Conservation (phyloP, 2,113 vertebrate species). For the Cavia aperea region DNA sequence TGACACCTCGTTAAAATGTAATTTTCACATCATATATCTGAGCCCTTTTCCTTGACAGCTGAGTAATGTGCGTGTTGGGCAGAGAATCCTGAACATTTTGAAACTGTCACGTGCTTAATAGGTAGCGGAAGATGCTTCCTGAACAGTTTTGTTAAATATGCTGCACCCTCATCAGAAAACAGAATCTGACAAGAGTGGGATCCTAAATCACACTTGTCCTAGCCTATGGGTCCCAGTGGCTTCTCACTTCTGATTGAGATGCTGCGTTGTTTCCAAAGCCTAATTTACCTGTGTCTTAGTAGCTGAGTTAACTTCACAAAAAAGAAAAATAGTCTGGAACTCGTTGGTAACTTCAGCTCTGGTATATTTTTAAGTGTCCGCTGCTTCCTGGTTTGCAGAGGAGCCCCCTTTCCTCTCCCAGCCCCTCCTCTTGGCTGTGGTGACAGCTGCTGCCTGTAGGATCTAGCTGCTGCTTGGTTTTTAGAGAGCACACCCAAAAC, state of each 20-base stretch:
- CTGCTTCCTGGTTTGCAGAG: conserved; percentile 44
- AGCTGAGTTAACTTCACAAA: conserved; percentile 39
- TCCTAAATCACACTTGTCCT: conserved; percentile 44
- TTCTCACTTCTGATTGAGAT: background rate
- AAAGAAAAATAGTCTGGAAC: background rate
- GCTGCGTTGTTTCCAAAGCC: background rate
- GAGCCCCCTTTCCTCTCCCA: background rate
- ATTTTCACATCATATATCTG: conserved; percentile 80
- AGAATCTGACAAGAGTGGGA: background rate
- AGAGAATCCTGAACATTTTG: conserved; percentile 67
- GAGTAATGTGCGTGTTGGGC: conserved; percentile 74
- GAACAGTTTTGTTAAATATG: fast-evolving
- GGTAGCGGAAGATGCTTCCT: conserved; percentile 53
- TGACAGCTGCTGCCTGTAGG: conserved; percentile 63
- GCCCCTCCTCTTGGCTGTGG: conserved; percentile 43
- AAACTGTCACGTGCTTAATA: conserved; percentile 58
- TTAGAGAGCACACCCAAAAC: background rate
- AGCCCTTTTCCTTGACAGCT: conserved; percentile 75
- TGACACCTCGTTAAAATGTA: conserved; percentile 82
- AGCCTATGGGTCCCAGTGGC: background rate
- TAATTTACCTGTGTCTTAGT: background rate
- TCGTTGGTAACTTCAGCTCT: conserved; percentile 54
- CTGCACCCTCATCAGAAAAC: background rate
- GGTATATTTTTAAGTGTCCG: conserved; percentile 57
- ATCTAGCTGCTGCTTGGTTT: conserved; percentile 20